These are phyloP conservation scores for Eristalis arbustorum DNA, from an alignment of 2,888 invertebrate species.

Conservation along the genomic window DNA sequence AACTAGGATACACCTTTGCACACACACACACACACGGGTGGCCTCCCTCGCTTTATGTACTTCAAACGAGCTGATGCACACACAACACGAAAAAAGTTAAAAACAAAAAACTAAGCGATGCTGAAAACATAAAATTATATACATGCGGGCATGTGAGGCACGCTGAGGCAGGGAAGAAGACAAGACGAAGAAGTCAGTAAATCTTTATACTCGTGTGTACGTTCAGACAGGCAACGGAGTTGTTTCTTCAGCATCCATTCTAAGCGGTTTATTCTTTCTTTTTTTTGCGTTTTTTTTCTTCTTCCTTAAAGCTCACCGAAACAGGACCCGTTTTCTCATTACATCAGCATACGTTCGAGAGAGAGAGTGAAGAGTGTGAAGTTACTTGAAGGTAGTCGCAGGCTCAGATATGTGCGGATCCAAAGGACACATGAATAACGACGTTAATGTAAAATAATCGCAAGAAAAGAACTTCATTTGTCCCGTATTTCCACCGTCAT, in stretches of 20 bases:
- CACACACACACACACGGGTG: constrained; percentile 11
- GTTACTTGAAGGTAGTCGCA: constrained; percentile 31
- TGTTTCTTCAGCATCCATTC: constrained; percentile 1
- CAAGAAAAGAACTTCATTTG: not conserved
- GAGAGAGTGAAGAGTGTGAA: constrained; percentile 50
- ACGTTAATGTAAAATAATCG: not conserved
- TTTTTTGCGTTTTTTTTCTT: not conserved
- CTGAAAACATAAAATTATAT: constrained; percentile 35
- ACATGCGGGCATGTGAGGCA: not conserved
- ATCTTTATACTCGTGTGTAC: constrained; percentile 60
- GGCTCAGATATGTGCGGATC: constrained; percentile 7
- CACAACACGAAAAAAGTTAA: constrained; percentile 1
- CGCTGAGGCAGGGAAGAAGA: not conserved
- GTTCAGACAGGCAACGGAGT: constrained; percentile 50
- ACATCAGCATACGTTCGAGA: constrained; percentile 44
- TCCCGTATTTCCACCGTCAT: not conserved
- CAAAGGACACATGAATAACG: constrained; percentile 32
- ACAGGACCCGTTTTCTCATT: constrained; percentile 49
- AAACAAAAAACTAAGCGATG: constrained; percentile 54
- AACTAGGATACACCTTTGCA: constrained; percentile 65
- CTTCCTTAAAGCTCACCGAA: constrained; percentile 12
- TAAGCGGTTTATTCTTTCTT: not conserved
- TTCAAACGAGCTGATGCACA: not conserved
- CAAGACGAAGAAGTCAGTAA: constrained; percentile 55
- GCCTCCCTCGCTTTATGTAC: not conserved